Percentiles rank a stretch among this genome's conserved stretches.
These are phyloP conservation scores for Resseliella maxima DNA, from an alignment of 2,888 invertebrate species.

Conservation along the genomic window DNA sequence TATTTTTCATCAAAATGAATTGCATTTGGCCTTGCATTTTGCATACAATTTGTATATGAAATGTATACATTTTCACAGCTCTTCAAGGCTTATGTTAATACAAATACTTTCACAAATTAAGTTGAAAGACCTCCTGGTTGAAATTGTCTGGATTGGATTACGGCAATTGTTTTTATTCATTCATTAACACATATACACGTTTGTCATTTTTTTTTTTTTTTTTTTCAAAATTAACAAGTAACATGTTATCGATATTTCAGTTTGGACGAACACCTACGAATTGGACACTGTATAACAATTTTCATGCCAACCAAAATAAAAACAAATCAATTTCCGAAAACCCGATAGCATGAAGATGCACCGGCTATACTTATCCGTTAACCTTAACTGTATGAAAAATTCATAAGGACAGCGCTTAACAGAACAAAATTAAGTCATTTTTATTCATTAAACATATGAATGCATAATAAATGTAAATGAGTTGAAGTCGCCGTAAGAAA, in stretches of 20 bases:
- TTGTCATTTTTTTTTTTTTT: background rate
- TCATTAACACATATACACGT: too few species aligned
- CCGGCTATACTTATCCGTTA: background rate
- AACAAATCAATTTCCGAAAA: conserved; percentile 5
- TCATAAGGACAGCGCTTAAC: conserved; percentile 8
- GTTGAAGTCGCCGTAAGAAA: conserved; percentile 19
- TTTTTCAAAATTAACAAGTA: background rate
- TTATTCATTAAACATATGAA: conserved; percentile 44
- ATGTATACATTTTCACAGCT: background rate
- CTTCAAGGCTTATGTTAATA: background rate
- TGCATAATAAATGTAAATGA: conserved; percentile 34
- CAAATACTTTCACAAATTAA: background rate
- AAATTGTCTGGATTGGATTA: background rate
- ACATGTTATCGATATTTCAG: background rate
- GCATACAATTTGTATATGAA: too few species aligned
- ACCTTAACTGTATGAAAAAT: conserved; percentile 46
- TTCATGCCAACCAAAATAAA: background rate
- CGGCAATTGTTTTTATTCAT: background rate
- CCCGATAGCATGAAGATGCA: background rate
- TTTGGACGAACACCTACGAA: background rate
- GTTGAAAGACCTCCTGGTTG: conserved; percentile 10
- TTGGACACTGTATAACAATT: background rate
- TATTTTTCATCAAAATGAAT: too few species aligned
- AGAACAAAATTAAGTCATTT: conserved; percentile 18
- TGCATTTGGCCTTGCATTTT: too few species aligned